A percentile compares a stretch with the other conserved stretches of the same genome.
phyloP scores from a whole-genome alignment of 2,797 vertebrate genomes.

The Mionectes olivaceus region DNA sequence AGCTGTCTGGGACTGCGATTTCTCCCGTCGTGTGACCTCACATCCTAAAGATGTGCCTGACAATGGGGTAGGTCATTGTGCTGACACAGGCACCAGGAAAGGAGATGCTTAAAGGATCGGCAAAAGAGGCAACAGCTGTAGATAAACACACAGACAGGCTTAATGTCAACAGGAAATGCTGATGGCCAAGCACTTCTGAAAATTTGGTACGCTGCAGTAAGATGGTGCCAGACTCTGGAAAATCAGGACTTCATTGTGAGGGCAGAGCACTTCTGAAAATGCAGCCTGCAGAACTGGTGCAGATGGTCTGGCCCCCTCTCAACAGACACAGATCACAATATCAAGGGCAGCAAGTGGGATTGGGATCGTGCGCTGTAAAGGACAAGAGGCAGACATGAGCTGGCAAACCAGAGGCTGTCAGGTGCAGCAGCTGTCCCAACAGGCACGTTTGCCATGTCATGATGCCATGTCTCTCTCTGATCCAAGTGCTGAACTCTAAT shows the following conservation, averaged over 20 bases:
- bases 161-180: constrained; percentile 35
- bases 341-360: not conserved
- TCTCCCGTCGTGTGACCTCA: accelerated
- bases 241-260: constrained; percentile 56
- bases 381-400: not conserved
- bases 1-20: not conserved
- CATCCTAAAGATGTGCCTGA: not conserved
- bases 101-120: not conserved
- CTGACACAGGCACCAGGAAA: not conserved
- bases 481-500: not conserved
- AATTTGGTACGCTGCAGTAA: not conserved
- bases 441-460: not conserved
- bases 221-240: constrained; percentile 27
- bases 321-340: not conserved
- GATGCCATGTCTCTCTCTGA: not conserved
- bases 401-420: not conserved
- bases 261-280: not conserved
- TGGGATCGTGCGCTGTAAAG: not conserved
- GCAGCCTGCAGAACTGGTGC: constrained; percentile 10
- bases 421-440: not conserved
- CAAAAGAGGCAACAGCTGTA: constrained; percentile 51
- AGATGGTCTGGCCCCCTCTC: constrained; percentile 50
- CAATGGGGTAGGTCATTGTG: not conserved
- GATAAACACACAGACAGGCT: not conserved
- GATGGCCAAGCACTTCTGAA: constrained; percentile 29